Conservation (phyloP, 1,140 invertebrate species). For the Drosophila sechellia region DNA sequence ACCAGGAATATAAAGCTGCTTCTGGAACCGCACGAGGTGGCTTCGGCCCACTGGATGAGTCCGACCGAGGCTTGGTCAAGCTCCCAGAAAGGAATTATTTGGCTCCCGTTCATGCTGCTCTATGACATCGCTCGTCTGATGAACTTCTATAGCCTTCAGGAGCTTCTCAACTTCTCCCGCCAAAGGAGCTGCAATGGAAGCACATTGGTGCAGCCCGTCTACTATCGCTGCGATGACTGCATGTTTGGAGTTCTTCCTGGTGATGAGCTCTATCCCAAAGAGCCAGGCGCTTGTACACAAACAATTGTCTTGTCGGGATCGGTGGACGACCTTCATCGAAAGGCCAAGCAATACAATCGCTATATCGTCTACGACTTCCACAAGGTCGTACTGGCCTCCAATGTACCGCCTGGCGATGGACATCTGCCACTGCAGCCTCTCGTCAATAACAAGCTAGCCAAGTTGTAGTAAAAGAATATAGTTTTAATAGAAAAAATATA, state of each 20-base stretch:
- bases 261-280: slow-evolving; percentile 79
- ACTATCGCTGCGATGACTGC: slow-evolving; percentile 76
- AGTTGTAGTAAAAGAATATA: slow-evolving; percentile 30
- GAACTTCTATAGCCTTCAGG: slow-evolving; percentile 82
- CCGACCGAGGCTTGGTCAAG: slow-evolving; percentile 82
- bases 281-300: slow-evolving; percentile 51
- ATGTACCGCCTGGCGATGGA: slow-evolving; percentile 56
- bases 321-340: slow-evolving; percentile 40
- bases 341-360: slow-evolving; percentile 65
- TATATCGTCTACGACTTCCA: slow-evolving; percentile 66
- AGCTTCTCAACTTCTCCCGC: slow-evolving; percentile 73
- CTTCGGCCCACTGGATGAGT: slow-evolving; percentile 52
- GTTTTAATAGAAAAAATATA: slow-evolving; percentile 19
- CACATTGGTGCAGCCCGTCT: slow-evolving; percentile 85
- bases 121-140: slow-evolving; percentile 83
- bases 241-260: slow-evolving; percentile 81
- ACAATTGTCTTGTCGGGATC: slow-evolving; percentile 33
- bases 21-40: slow-evolving; percentile 62
- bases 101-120: slow-evolving; percentile 86
- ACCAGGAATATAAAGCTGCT: slow-evolving; percentile 40
- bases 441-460: slow-evolving; percentile 41
- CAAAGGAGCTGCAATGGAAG: slow-evolving; percentile 72
- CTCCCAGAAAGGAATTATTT: slow-evolving; percentile 88
- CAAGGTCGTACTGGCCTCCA: slow-evolving; percentile 49
- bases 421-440: slow-evolving; percentile 45